Percentiles rank a stretch among this genome's conserved stretches.
Evolutionary conservation across 2,888 invertebrate species (phyloP).

Genomic region (Aporophyla lueneburgensis): DNA sequence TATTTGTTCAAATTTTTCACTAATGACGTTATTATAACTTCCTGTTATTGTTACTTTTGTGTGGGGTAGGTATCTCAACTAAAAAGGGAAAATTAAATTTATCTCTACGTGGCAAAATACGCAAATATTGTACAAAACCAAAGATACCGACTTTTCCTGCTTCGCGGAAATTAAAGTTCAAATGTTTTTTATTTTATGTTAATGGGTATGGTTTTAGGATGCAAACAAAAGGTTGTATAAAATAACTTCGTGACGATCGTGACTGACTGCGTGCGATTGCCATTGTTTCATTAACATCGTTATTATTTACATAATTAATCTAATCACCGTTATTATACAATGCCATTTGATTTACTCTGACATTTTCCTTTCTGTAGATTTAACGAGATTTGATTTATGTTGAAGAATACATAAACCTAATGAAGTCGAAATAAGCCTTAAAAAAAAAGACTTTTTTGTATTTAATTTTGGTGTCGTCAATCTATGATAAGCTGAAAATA

Average conservation of each 20-base stretch:
- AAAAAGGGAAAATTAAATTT: too few relatives aligned
- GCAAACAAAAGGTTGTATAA: slow-evolving; percentile 9
- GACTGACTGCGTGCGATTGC: slow-evolving; percentile 57
- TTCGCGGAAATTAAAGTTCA: too few relatives aligned
- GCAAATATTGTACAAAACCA: too few relatives aligned
- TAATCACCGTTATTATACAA: slow-evolving; percentile 48
- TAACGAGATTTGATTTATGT: slow-evolving; percentile 1
- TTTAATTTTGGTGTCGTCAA: background rate
- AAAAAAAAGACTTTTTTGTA: background rate
- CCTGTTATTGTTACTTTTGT: too few relatives aligned
- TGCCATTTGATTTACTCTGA: slow-evolving; percentile 48
- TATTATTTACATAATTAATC: slow-evolving; percentile 63
- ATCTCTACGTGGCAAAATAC: too few relatives aligned
- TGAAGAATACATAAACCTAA: background rate
- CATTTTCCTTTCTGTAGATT: slow-evolving; percentile 13
- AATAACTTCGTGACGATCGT: slow-evolving; percentile 55
- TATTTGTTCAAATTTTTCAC: too few relatives aligned
- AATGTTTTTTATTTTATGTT: background rate
- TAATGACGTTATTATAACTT: too few relatives aligned
- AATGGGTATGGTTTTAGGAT: background rate
- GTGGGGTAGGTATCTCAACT: too few relatives aligned
- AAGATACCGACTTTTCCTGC: too few relatives aligned
- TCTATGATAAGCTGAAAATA: too few relatives aligned
- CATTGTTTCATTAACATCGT: slow-evolving; percentile 59
- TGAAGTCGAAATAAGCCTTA: background rate